Evolutionary conservation across 2,113 vertebrate species (phyloP).

Genomic region (Ophiodon elongatus): DNA sequence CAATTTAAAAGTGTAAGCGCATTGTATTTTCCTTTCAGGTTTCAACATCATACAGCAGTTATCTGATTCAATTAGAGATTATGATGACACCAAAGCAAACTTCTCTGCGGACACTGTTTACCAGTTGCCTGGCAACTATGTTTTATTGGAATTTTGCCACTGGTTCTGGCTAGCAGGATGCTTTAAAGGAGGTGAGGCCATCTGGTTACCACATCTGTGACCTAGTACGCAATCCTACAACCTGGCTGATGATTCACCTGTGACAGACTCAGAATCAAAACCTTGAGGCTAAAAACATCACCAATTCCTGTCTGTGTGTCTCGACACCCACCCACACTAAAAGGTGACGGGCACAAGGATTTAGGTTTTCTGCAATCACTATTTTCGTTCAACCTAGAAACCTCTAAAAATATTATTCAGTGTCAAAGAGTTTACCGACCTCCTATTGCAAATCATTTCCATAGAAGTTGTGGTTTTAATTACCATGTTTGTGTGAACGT

Average conservation of each 20-base stretch:
- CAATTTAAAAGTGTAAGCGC: background rate
- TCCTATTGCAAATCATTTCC: background rate
- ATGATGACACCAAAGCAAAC: conserved; percentile 17
- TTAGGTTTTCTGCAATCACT: conserved; percentile 39
- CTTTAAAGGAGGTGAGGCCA: conserved; percentile 23
- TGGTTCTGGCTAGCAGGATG: conserved; percentile 1
- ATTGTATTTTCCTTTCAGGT: background rate
- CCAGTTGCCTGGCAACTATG: conserved; percentile 53
- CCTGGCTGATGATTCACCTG: conserved; percentile 66
- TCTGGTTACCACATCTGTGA: conserved; percentile 45
- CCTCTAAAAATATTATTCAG: conserved; percentile 44
- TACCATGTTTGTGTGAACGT: conserved; percentile 5
- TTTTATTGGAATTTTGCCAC: conserved; percentile 42
- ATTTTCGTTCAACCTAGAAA: conserved; percentile 40
- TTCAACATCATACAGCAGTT: background rate
- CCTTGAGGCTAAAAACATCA: conserved; percentile 49
- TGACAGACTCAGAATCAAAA: conserved; percentile 39
- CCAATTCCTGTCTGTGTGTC: conserved; percentile 1
- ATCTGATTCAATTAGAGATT: conserved; percentile 4
- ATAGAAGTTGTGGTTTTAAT: background rate
- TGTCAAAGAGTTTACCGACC: background rate
- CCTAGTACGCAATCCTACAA: conserved; percentile 33
- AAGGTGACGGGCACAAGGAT: conserved; percentile 24
- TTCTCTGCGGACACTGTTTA: conserved; percentile 3
- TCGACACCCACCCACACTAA: conserved; percentile 19